Conservation (phyloP, 2,888 invertebrate species). For the Spilarctia lutea region DNA sequence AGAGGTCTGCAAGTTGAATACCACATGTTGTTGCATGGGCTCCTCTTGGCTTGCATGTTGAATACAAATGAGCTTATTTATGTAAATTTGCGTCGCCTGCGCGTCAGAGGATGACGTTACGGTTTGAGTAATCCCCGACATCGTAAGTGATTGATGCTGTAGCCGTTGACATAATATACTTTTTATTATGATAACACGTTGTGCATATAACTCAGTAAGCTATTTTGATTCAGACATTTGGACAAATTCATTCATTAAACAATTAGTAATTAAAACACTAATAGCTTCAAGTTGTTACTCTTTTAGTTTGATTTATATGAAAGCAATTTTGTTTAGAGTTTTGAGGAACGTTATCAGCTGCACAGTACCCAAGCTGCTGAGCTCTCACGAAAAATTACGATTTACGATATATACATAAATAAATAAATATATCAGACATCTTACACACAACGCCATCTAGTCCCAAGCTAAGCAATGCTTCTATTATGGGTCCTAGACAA, state of each 20-base stretch:
- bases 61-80: slow-evolving; percentile 85
- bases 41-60: slow-evolving; percentile 76
- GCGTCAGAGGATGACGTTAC: slow-evolving; percentile 71
- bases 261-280: background rate
- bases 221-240: slow-evolving; percentile 12
- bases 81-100: slow-evolving; percentile 78
- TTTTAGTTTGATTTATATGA: background rate
- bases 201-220: slow-evolving; percentile 32
- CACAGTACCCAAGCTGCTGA: background rate
- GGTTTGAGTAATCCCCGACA: slow-evolving; percentile 75
- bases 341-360: background rate
- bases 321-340: background rate
- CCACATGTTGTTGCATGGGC: slow-evolving; percentile 84
- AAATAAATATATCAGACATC: too few relatives aligned
- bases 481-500: too few relatives aligned
- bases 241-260: background rate
- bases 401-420: background rate
- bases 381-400: background rate
- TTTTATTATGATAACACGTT: slow-evolving; percentile 48
- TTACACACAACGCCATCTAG: too few relatives aligned
- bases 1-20: slow-evolving; percentile 82
- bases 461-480: too few relatives aligned
- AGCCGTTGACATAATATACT: slow-evolving; percentile 65
- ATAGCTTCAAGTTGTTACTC: background rate
- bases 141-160: slow-evolving; percentile 81